phyloP scores from a whole-genome alignment of 2,888 invertebrate genomes.

The Amphipoea oculea region DNA sequence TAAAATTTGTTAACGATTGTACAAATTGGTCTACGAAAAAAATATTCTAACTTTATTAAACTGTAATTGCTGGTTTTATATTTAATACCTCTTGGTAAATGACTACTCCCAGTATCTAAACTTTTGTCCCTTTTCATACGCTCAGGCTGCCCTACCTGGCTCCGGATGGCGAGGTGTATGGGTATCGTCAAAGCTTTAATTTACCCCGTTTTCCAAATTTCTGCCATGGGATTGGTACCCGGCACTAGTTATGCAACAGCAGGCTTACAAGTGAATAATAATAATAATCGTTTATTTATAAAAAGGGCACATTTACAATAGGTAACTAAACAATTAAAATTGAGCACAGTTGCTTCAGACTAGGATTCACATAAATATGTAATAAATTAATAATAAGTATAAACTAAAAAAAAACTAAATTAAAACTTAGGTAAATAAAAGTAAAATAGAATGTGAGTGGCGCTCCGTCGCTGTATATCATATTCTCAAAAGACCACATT shows the following conservation, averaged over 20 bases:
- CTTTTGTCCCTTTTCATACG: neutral
- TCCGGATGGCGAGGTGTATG: neutral
- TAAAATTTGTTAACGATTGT: neutral
- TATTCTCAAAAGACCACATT: no score
- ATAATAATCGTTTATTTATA: neutral
- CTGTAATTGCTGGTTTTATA: neutral
- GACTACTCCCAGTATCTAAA: neutral
- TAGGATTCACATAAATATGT: neutral
- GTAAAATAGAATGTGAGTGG: neutral
- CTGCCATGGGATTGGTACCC: neutral
- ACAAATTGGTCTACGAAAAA: neutral
- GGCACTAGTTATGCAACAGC: neutral
- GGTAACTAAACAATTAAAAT: neutral
- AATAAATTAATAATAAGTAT: neutral
- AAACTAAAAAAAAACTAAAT: neutral
- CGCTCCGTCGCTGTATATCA: no score
- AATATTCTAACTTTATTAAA: neutral
- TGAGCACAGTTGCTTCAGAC: neutral
- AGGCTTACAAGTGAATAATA: neutral
- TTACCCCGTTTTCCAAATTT: neutral
- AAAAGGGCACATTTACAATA: neutral
- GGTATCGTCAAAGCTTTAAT: constrained; percentile 4
- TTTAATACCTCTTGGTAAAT: neutral
- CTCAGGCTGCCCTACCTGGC: neutral
- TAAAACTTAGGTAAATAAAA: neutral